Conservation (phyloP, 1,140 invertebrate genomes). For the Branchinecta lynchi region DNA sequence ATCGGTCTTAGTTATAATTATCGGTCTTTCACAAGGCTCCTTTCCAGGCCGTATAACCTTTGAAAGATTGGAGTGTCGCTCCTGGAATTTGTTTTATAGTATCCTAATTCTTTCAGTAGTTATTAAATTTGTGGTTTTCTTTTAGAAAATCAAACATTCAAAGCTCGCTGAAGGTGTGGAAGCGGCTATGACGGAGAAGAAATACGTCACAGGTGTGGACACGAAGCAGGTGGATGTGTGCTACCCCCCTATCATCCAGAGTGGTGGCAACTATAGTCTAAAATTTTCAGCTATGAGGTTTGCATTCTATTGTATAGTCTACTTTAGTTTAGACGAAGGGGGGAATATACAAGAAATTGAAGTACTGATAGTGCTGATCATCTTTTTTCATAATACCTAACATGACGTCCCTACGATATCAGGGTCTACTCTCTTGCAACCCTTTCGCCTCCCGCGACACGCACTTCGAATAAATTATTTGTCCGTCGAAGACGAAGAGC, state of each 20-base stretch:
- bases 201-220: conserved; percentile 81
- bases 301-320: neutral
- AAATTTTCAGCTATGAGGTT: conserved; percentile 78
- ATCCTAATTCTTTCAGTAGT: conserved; percentile 5
- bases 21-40: too few species aligned
- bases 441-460: neutral
- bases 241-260: conserved; percentile 96
- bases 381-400: too few species aligned
- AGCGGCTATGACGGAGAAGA: conserved; percentile 74
- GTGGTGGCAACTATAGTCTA: conserved; percentile 87
- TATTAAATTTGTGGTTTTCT: conserved; percentile 21
- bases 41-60: too few species aligned
- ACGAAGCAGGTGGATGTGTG: conserved; percentile 81
- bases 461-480: too few species aligned
- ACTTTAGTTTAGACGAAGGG: too few species aligned
- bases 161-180: conserved; percentile 92
- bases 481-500: too few species aligned
- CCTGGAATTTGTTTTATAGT: neutral
- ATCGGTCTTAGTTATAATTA: too few species aligned
- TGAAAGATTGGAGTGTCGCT: neutral
- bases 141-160: conserved; percentile 71
- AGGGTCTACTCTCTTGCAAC: too few species aligned
- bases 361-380: too few species aligned
- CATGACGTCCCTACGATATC: too few species aligned
- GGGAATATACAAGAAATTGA: too few species aligned